Base-by-base conservation (phyloP, 1,140 invertebrate genomes). In the Zaprionus inermis region DNA sequence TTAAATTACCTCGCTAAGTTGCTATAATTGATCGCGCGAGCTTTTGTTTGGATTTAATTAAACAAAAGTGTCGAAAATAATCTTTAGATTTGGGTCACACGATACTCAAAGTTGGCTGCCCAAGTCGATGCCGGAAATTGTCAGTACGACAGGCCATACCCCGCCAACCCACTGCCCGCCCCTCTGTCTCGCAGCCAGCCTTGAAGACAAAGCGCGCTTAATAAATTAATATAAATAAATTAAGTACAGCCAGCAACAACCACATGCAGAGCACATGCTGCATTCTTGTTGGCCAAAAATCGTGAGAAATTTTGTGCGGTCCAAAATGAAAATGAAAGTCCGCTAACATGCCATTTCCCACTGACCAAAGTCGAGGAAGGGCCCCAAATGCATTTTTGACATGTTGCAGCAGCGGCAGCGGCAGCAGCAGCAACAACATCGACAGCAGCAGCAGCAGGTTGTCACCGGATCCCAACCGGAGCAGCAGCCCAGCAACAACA, bases 1-100 rank as follows among this genome's bases (percentile, higher is more conserved):
- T 85, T 84, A 81, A 85, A 65, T 65, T 71, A 71, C 38, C 60
- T 67, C 55, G 38, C 55, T 58, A 59, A 76, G 69, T 41, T 54
- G 60, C 56, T 85, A 83, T 86, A 88, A 86, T 83, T 86, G 79
- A 86, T 83, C 83, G 82, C 72, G 58, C 63, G 51, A 77, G 79
- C 84, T 88, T 79, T 86, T 82, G 72, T 74, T 74, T 70, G 22
- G 20, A 71, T 82, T 82, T 78, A 82, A 82, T 82, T 82, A 82
- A 82, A 55, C 36, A 54, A 51, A 63, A 60, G 28, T 34, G 14
- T 16, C 20, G 14, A 34, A 28, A 38, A 59, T 49, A 51, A 55
- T 30, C 64, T 76, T 79, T 57, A 79, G 76, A 86, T 86, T 86
- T 86, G 82, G 82, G 82, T 86, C 82, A 86, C 84, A 86, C 84